These are phyloP conservation scores for Euphonia xanthogaster DNA, from an alignment of 2,797 vertebrate species.

Conservation along the genomic window DNA sequence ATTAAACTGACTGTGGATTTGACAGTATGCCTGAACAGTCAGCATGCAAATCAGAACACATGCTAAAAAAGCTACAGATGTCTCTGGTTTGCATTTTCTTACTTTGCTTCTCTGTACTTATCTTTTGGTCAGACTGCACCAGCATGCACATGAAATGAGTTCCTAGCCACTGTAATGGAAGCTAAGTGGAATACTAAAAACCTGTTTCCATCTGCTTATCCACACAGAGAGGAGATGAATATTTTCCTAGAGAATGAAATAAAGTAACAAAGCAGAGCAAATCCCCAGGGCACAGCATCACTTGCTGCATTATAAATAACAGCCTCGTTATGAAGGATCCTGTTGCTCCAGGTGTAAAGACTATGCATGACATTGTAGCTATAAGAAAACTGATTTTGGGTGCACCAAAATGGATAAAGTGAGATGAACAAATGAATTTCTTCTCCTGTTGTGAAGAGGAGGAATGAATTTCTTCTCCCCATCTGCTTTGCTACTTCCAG, in stretches of 20 bases:
- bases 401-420: not conserved
- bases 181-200: not conserved
- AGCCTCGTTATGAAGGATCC: rapidly evolving
- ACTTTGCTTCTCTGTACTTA: not conserved
- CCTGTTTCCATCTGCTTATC: not conserved
- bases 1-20: not conserved
- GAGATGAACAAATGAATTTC: not conserved
- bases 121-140: not conserved
- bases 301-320: rapidly evolving
- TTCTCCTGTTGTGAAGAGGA: not conserved
- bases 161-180: not conserved
- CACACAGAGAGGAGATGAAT: not conserved
- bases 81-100: not conserved
- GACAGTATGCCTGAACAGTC: not conserved
- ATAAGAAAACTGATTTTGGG: not conserved
- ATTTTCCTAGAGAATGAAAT: not conserved
- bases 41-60: not conserved
- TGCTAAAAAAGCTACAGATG: not conserved
- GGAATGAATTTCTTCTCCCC: not conserved
- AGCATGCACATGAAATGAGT: not conserved
- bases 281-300: not conserved
- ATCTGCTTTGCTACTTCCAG: not conserved
- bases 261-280: not conserved
- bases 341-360: not conserved
- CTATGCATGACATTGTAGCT: not conserved